Percentiles rank a stretch among this genome's conserved stretches.
phyloP scores from a whole-genome alignment of 2,888 invertebrate species.

The Platycnemis pennipes region DNA sequence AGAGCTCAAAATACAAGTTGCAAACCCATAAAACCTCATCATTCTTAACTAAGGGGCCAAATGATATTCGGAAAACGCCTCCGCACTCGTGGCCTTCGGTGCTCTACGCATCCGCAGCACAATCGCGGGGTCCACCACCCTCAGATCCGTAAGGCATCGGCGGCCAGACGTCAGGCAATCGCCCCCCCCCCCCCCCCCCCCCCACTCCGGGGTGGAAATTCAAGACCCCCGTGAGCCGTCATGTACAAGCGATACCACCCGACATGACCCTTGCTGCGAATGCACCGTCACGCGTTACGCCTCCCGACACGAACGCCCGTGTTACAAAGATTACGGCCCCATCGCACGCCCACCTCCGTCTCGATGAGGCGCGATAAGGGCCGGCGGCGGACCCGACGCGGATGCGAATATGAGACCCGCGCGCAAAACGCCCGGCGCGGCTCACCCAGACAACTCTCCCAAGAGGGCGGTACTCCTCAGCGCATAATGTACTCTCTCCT shows the following conservation, averaged over 20 bases:
- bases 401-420: not conserved
- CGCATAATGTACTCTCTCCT: not conserved
- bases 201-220: not conserved
- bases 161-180: not conserved
- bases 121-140: not conserved
- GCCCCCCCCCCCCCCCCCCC: not conserved
- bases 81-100: not conserved
- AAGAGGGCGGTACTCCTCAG: not conserved
- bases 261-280: not conserved
- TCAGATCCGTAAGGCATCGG: not conserved
- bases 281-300: slow-evolving; percentile 11
- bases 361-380: not conserved
- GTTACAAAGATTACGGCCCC: not conserved
- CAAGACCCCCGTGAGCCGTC: not conserved
- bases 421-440: not conserved
- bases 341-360: not conserved
- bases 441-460: not conserved
- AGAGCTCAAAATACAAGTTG: too few relatives aligned
- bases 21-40: not conserved
- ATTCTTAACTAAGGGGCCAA: not conserved
- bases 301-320: not conserved
- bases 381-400: not conserved
- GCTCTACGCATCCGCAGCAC: not conserved
- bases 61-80: not conserved
- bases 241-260: not conserved